Evolutionary conservation across 2,888 invertebrate species (phyloP), one percentile per base, ranked within the genome.

Genomic region (Mesoligia furuncula): DNA sequence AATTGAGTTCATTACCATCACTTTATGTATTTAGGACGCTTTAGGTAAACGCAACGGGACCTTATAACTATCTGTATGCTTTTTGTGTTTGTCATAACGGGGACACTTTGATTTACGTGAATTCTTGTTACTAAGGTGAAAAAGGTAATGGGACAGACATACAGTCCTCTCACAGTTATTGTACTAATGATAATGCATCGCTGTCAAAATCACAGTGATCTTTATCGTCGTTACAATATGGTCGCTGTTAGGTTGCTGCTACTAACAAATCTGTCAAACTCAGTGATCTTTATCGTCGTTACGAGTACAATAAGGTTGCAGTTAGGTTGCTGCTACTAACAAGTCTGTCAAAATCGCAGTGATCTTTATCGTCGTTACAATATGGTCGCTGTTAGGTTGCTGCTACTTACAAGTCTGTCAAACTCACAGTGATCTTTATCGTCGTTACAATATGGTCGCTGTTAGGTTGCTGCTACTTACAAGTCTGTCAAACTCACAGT

Each of bases 11-110:
- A 86, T 88, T 88, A 88, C 80, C 85, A 80, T 79, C 80, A 85
- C 83, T 85, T 84, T 89, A 88, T 89, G 88, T 88, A 87, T 88
- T 87, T 89, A 88, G 89, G 86, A 86, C 84, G 83, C 68, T 70
- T 75, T 79, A 72, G 67, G 85, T 77, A 85, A 88, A 89, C 85
- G 75, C 59, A 68, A 72, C 75, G 80, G 78, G 72, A 77, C 78
- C 79, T 77, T 69, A 64, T 77, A 70, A 85, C 79, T 87, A 85
- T 88, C 77, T 88, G 81, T 88, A 83, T 84, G 85, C 79, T 75
- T 83, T 83, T 82, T 77, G 48, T 84, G 67, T 83, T 83, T 85
- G 75, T 65, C 59, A 72, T 77, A 84, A 81, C 75, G 80, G 68
- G 20, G 64, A 61, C 39, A 61, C 73, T 80, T 74, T 71, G 79